Percentiles rank a stretch among this genome's conserved stretches.
Evolutionary conservation across 1,140 invertebrate species (phyloP).

Genomic region (Drosophila ohnishii): DNA sequence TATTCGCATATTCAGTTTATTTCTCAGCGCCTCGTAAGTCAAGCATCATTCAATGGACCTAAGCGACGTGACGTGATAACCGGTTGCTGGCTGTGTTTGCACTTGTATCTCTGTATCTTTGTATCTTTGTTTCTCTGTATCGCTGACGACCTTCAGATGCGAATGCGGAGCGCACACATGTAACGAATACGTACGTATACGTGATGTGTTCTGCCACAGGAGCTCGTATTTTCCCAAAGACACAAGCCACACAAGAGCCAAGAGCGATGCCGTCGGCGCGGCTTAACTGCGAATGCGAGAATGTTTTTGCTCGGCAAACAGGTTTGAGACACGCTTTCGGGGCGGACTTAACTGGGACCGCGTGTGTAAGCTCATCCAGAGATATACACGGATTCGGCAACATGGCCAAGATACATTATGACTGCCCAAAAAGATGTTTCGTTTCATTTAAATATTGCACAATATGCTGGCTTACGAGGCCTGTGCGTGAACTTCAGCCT

Average conservation of each 20-base stretch:
- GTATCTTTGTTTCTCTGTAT: constrained; percentile 17
- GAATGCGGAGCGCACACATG: constrained; percentile 24
- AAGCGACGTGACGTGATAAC: constrained; percentile 51
- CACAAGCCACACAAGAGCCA: constrained; percentile 18
- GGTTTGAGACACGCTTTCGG: constrained; percentile 35
- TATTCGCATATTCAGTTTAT: constrained; percentile 41
- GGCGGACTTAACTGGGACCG: constrained; percentile 34
- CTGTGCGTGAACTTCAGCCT: constrained; percentile 14
- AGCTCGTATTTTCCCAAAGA: constrained; percentile 17
- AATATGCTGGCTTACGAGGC: constrained; percentile 33
- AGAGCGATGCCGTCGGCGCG: constrained; percentile 33
- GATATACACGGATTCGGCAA: constrained; percentile 2
- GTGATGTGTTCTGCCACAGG: constrained; percentile 28
- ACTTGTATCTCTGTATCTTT: constrained; percentile 39
- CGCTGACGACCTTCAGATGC: constrained; percentile 51
- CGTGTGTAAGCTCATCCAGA: constrained; percentile 43
- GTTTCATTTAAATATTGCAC: constrained; percentile 47
- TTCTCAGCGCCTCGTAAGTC: constrained; percentile 40
- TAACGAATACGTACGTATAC: constrained; percentile 39
- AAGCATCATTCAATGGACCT: constrained; percentile 51
- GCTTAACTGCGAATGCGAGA: constrained; percentile 35
- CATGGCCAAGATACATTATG: constrained; percentile 26
- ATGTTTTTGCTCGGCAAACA: constrained; percentile 39
- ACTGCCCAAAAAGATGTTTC: constrained; percentile 31
- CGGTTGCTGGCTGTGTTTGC: constrained; percentile 41